Base-by-base conservation (phyloP, 92 coral and sea anemone genomes). In the Epizoanthus scotinus region DNA sequence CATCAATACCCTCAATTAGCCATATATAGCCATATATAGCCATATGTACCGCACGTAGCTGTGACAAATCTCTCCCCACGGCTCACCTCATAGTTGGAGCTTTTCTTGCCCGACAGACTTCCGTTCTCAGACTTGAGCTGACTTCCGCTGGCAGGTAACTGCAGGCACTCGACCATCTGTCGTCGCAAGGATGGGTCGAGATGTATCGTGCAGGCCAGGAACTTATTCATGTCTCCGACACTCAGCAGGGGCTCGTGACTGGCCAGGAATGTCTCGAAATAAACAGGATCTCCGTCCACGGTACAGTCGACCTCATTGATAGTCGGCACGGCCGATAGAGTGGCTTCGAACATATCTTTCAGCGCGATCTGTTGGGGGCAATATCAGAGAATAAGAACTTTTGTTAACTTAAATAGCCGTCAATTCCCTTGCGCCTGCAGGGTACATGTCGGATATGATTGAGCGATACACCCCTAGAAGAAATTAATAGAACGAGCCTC, bases 231-330 rank as follows among this genome's bases (percentile, higher is more conserved):
- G 42, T 95, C 99, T 9, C 90, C 90, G 44, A 93, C 88, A 63
- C 86, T 93, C 44, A 95, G 78, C 57, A 95, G 79, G n/a, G 99
- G 99, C 56, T 88, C 91, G 66, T 95, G 99, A 54, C 91, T 94
- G 40, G 95, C 89, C 20, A 95, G 91, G 83, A 93, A 95, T 3
- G 99, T 91, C 77, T 95, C 99, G 68, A 95, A 95, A 81, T 95
- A 95, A 84, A 91, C 93, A 26, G 98, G 98, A 84, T 95, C 99
- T 63, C 94, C 97, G 56, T 95, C 99, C 26, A 95, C 95, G 60
- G 97, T 91, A 40, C 97, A 95, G 44, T 95, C 99, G 25, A 93
- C 97, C 64, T 94, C 99, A 79, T 89, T 95, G 49, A 90, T 85
- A 2, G 90, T 93, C 2, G 99, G 99, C 90, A 95, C 86, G 70